Percentiles rank a stretch among this genome's conserved stretches.
These are phyloP conservation scores for Murina feae DNA, from an alignment of 2,113 vertebrate species.

Conservation along the genomic window DNA sequence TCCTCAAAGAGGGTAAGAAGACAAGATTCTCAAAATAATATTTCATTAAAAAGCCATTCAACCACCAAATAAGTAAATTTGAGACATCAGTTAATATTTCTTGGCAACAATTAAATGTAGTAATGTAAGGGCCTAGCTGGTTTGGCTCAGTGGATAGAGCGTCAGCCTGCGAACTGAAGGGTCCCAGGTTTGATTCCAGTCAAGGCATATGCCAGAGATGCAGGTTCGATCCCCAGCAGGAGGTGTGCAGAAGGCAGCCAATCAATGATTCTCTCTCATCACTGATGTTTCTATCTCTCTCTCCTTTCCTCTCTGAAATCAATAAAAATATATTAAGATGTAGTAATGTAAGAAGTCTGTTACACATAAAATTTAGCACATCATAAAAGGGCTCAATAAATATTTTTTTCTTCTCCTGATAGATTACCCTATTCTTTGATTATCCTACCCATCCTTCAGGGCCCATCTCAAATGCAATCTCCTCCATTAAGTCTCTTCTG, in stretches of 20 bases:
- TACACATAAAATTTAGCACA: not conserved
- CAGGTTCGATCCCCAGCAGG: too few relatives aligned
- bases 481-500: not conserved
- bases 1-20: conserved; percentile 18
- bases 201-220: too few relatives aligned
- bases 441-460: not conserved
- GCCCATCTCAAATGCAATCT: not conserved
- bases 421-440: not conserved
- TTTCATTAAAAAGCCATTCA: conserved; percentile 32
- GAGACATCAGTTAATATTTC: not conserved
- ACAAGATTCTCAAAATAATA: conserved; percentile 17
- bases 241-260: too few relatives aligned
- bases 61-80: conserved; percentile 6
- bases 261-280: too few relatives aligned
- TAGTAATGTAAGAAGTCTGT: not conserved
- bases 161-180: too few relatives aligned
- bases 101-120: conserved; percentile 11
- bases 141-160: too few relatives aligned
- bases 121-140: not conserved
- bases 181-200: too few relatives aligned
- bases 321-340: too few relatives aligned
- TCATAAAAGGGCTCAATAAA: not conserved
- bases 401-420: not conserved
- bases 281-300: too few relatives aligned
- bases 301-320: too few relatives aligned